A percentile compares a stretch with the other conserved stretches of the same genome.
These are phyloP conservation scores for Indicator maculatus DNA, from an alignment of 2,113 vertebrate genomes.

Conservation along the genomic window DNA sequence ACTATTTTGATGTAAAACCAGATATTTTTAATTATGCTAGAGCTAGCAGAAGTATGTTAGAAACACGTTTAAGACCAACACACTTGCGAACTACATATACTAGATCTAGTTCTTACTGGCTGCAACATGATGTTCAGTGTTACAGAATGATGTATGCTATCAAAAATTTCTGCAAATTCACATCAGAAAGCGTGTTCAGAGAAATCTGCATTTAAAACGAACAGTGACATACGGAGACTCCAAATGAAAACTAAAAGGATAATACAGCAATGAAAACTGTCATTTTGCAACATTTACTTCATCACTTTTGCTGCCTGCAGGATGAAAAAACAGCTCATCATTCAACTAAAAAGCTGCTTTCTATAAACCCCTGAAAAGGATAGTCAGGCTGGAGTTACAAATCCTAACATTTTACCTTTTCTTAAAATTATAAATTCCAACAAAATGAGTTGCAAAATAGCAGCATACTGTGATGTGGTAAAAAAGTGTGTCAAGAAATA, in stretches of 20 bases:
- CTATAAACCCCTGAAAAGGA: conserved; percentile 43
- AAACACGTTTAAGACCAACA: conserved; percentile 57
- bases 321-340: conserved; percentile 16
- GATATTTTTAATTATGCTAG: conserved; percentile 37
- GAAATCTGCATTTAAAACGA: conserved; percentile 28
- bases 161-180: conserved; percentile 28
- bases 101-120: conserved; percentile 46
- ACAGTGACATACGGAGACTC: neutral
- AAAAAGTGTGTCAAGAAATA: conserved; percentile 26
- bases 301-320: conserved; percentile 1
- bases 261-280: conserved; percentile 27
- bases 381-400: conserved; percentile 10
- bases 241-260: conserved; percentile 30
- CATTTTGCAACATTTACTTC: conserved; percentile 20
- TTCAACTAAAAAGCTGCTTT: conserved; percentile 35
- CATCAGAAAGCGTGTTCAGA: conserved; percentile 25
- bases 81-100: conserved; percentile 41
- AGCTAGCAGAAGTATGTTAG: conserved; percentile 43
- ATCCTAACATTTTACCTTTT: conserved; percentile 1
- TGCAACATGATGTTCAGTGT: conserved; percentile 42
- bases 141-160: neutral
- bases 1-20: conserved; percentile 58
- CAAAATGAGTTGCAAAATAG: conserved; percentile 50
- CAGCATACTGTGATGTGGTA: conserved; percentile 51
- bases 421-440: conserved; percentile 30